Conservation (phyloP, 2,888 invertebrate species). For the Phalangium opilio region DNA sequence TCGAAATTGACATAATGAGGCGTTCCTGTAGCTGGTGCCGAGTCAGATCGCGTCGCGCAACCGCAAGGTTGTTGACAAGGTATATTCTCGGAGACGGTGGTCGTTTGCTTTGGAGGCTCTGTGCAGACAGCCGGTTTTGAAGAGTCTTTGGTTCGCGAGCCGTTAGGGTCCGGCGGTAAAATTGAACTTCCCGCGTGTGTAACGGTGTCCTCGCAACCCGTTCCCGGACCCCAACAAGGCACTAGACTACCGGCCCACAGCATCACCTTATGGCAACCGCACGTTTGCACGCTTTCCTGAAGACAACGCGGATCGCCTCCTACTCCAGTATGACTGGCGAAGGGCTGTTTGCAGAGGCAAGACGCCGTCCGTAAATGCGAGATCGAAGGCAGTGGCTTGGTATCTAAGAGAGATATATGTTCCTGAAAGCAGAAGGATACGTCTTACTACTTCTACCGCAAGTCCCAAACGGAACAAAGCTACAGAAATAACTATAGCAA, state of each 20-base stretch:
- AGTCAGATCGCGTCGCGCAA: background rate
- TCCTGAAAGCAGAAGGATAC: no score
- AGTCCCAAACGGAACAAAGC: no score
- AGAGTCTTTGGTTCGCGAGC: no score
- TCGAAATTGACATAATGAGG: constrained; percentile 14
- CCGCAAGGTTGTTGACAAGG: background rate
- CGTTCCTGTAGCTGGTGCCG: background rate
- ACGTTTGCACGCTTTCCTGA: constrained; percentile 9
- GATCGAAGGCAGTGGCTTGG: no score
- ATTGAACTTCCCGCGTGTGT: background rate
- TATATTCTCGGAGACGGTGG: constrained; percentile 4
- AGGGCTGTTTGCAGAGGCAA: no score
- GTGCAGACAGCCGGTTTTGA: constrained; percentile 8
- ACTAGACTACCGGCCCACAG: constrained; percentile 16
- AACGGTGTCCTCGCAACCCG: background rate
- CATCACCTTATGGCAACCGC: constrained; percentile 16
- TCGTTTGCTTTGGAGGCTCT: constrained; percentile 11
- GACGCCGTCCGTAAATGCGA: no score
- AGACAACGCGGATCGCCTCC: background rate
- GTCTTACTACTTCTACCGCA: no score
- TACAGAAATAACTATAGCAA: no score
- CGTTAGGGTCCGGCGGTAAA: no score
- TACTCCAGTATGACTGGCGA: no score
- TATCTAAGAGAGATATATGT: no score
- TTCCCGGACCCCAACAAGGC: constrained; percentile 7